Conservation (phyloP, 1,140 invertebrate species). For the Copidosoma floridanum region DNA sequence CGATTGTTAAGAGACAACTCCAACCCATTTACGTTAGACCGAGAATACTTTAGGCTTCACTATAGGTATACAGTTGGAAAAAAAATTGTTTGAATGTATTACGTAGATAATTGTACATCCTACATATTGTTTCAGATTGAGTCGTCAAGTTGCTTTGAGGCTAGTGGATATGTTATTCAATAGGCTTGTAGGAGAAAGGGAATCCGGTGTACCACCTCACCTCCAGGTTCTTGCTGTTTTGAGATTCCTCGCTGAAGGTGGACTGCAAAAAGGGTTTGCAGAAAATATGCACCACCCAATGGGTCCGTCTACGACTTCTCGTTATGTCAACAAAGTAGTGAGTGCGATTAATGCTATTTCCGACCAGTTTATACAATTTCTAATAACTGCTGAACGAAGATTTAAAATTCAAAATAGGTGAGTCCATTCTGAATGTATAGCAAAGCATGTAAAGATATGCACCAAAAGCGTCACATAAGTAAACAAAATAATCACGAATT, state of each 20-base stretch:
- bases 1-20: not conserved
- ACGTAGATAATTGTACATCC: not conserved
- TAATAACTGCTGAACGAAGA: not conserved
- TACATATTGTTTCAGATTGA: not conserved
- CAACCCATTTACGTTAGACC: not conserved
- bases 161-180: not conserved
- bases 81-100: slow-evolving; percentile 31
- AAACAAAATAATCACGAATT: no score
- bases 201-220: not conserved
- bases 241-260: not conserved
- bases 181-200: not conserved
- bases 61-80: slow-evolving; percentile 64
- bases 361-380: not conserved
- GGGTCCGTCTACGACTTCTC: not conserved
- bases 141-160: not conserved
- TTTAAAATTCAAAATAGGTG: not conserved
- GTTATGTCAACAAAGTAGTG: not conserved
- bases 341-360: not conserved
- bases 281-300: not conserved
- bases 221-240: not conserved
- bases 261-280: not conserved
- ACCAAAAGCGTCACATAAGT: no score
- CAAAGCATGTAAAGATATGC: no score
- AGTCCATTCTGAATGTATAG: no score
- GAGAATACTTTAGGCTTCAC: slow-evolving; percentile 18